Conservation (phyloP, 2,113 vertebrate genomes). For the Phocoena sinus region DNA sequence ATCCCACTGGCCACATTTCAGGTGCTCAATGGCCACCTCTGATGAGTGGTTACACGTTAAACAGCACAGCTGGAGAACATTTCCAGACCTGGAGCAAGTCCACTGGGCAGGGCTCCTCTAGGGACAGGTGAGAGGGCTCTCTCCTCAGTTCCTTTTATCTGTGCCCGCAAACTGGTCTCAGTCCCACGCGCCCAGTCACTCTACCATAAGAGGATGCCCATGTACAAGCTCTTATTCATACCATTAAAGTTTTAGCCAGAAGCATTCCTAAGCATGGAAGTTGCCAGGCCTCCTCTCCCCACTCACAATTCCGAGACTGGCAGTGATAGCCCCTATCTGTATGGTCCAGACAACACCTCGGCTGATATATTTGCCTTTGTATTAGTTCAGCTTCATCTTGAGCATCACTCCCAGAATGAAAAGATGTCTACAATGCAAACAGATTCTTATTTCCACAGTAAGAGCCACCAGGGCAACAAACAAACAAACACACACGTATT, state of each 20-base stretch:
- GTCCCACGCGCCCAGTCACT: not conserved
- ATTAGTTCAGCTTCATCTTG: not conserved
- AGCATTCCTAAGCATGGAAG: no score
- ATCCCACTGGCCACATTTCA: not conserved
- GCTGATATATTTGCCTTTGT: not conserved
- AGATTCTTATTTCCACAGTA: not conserved
- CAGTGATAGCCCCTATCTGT: accelerated
- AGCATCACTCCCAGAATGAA: not conserved
- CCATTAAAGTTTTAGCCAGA: not conserved
- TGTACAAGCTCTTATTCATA: not conserved
- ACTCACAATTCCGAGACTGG: not conserved
- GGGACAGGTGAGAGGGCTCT: no score
- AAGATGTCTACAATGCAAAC: not conserved
- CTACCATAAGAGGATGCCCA: not conserved
- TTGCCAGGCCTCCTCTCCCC: not conserved
- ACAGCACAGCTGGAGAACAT: accelerated
- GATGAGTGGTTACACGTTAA: accelerated
- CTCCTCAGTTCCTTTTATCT: no score
- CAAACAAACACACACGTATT: not conserved
- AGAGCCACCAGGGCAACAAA: not conserved
- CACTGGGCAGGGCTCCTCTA: not conserved
- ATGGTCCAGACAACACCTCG: not conserved
- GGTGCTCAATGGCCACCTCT: not conserved
- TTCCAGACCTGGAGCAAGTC: no score
- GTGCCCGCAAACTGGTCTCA: not conserved